Evolutionary conservation across 2,888 invertebrate species (phyloP).

Genomic region (Acholoe squamosa): DNA sequence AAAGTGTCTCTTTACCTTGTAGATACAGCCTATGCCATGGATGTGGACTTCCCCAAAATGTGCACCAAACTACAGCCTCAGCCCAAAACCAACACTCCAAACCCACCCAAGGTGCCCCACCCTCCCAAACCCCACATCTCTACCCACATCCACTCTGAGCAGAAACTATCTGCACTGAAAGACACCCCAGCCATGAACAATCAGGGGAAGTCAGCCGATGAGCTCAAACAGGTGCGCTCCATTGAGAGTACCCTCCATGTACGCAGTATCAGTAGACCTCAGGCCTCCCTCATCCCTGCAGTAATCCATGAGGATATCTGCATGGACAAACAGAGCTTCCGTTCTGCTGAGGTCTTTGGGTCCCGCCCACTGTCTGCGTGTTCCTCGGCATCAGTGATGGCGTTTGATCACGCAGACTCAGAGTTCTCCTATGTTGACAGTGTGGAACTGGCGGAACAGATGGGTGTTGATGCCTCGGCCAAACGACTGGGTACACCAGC

Average conservation of each 20-base stretch:
- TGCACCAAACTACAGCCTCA: neutral
- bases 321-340: neutral
- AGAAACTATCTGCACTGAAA: too few relatives aligned
- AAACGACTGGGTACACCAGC: neutral
- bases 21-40: conserved; percentile 1
- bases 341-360: neutral
- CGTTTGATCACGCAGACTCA: neutral
- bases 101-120: neutral
- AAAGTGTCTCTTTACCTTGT: neutral
- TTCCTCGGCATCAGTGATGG: neutral
- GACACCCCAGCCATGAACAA: neutral
- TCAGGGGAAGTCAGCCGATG: neutral
- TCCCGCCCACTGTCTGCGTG: neutral
- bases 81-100: neutral
- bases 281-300: neutral
- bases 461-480: neutral
- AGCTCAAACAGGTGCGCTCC: neutral
- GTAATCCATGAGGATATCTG: neutral
- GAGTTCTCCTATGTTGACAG: neutral
- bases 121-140: too few relatives aligned
- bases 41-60: conserved; percentile 1
- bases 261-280: neutral
- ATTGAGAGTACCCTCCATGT: neutral
- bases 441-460: neutral
- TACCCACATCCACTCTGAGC: too few relatives aligned